These are phyloP conservation scores for Eudasyphora cyanicolor DNA, from an alignment of 2,888 invertebrate genomes.

Conservation along the genomic window DNA sequence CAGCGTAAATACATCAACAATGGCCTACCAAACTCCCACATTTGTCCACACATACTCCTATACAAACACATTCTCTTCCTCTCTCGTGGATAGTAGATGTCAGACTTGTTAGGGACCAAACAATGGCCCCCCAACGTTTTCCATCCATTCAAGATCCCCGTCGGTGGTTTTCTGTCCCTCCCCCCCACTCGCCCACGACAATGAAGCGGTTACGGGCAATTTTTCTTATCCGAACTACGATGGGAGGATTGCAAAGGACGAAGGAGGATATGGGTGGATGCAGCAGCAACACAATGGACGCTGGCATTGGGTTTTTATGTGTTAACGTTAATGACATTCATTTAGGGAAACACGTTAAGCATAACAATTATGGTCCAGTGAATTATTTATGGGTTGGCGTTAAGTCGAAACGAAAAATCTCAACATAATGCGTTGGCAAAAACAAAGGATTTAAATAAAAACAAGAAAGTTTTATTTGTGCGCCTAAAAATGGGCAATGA, in stretches of 20 bases:
- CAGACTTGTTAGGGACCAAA: slow-evolving; percentile 27
- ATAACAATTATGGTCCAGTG: slow-evolving; percentile 58
- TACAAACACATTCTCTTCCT: too few species aligned
- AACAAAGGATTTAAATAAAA: slow-evolving; percentile 14
- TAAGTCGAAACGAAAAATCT: slow-evolving; percentile 22
- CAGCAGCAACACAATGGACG: not conserved
- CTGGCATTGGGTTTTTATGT: slow-evolving; percentile 47
- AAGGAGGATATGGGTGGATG: too few species aligned
- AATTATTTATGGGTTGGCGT: slow-evolving; percentile 50
- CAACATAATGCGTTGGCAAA: not conserved
- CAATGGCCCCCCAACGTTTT: not conserved
- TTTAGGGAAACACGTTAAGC: slow-evolving; percentile 60
- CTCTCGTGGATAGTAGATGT: not conserved
- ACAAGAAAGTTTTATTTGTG: not conserved
- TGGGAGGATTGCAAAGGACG: not conserved
- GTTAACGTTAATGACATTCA: slow-evolving; percentile 63
- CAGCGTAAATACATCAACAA: slow-evolving; percentile 57
- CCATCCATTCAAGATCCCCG: not conserved
- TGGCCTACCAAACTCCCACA: not conserved
- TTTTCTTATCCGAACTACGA: slow-evolving; percentile 37
- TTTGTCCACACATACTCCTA: not conserved
- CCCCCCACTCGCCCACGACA: slow-evolving; percentile 16
- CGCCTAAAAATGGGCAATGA: slow-evolving; percentile 14
- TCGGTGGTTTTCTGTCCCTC: not conserved
- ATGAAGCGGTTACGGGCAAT: slow-evolving; percentile 60